Evolutionary conservation across 2,113 vertebrate species (phyloP), one percentile per base, ranked within the genome.

Genomic region (Phyllostomus discolor): DNA sequence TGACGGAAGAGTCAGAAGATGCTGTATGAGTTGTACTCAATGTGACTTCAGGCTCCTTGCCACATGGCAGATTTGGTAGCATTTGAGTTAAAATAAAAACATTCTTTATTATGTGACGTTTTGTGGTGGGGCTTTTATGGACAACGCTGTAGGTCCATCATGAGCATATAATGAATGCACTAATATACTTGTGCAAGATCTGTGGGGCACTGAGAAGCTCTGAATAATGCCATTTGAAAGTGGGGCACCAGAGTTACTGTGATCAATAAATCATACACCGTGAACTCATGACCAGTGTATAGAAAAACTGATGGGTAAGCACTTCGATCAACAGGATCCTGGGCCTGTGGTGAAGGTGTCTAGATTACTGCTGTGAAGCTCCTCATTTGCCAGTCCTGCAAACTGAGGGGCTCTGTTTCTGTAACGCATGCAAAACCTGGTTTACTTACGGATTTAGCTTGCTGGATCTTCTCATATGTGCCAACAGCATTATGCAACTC

Each of bases 11-110:
- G n/a, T 82, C n/a, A 50, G 83, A 89, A 79, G 85, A 73, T 14
- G 57, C 89, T 57, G 19, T n/a, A 81, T 67, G 93, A 95, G 43
- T 33, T 76, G 62, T 69, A 70, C 46, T 64, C 69, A 80, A 19
- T 66, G 43, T 83, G 69, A 91, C 78, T 83, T n/a, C 3, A 78
- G 94, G 91, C 54, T 92, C 41, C 31, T 82, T 82, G 96, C 87
- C 94, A 70, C 0, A 33, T 95, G 95, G 57, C 48, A 86, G 85
- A 75, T 69, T 81, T 95, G 66, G 88, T 59, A 96, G 78, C 54
- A 93, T 92, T 75, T 10, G 28, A 67, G 79, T 88, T 78, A 95
- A 76, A 94, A 91, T 66, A 88, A 93, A 72, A 95, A 12, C 0
- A 72, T 46, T 52, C 76, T 54, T 62, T 78, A n/a, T 88, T 94